Percentiles rank a stretch among this genome's conserved stretches.
Evolutionary conservation across 2,888 invertebrate genomes (phyloP).

Genomic region (Lottia gigantea): DNA sequence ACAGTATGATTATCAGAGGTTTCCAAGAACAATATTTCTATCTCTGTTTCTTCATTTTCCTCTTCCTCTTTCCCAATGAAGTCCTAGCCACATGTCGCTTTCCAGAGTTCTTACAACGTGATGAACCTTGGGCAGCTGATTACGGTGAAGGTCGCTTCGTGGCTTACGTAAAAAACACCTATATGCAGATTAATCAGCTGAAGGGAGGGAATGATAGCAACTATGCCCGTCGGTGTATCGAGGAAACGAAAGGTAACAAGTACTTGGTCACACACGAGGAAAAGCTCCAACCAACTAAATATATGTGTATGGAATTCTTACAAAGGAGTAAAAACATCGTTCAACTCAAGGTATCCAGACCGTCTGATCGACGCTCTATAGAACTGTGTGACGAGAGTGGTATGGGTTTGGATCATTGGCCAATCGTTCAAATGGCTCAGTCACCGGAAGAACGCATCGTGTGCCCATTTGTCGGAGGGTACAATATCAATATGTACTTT

Average conservation of each 20-base stretch:
- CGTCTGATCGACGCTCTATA: constrained; percentile 19
- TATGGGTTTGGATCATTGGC: constrained; percentile 55
- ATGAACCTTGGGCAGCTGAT: constrained; percentile 34
- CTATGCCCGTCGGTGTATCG: constrained; percentile 36
- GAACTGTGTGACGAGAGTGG: constrained; percentile 44
- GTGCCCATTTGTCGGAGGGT: constrained; percentile 39
- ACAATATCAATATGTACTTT: constrained; percentile 35
- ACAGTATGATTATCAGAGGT: too few relatives aligned
- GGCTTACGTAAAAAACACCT: constrained; percentile 32
- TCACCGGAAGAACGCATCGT: constrained; percentile 27
- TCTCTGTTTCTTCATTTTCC: constrained; percentile 9
- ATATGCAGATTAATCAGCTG: constrained; percentile 30
- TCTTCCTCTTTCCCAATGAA: not conserved
- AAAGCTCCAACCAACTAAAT: constrained; percentile 28
- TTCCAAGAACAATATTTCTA: too few relatives aligned
- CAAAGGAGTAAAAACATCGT: constrained; percentile 51
- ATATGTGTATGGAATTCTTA: constrained; percentile 56
- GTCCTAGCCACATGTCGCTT: constrained; percentile 30
- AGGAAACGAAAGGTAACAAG: constrained; percentile 40
- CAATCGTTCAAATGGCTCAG: constrained; percentile 38
- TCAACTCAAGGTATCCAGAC: constrained; percentile 43
- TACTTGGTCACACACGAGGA: constrained; percentile 42
- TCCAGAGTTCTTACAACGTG: constrained; percentile 31
- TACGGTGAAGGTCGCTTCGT: constrained; percentile 31
- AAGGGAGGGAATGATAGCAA: constrained; percentile 22